phyloP scores from a whole-genome alignment of 37 sponge, comb jelly and placozoan genomes.

The Eunapius fragilis region DNA sequence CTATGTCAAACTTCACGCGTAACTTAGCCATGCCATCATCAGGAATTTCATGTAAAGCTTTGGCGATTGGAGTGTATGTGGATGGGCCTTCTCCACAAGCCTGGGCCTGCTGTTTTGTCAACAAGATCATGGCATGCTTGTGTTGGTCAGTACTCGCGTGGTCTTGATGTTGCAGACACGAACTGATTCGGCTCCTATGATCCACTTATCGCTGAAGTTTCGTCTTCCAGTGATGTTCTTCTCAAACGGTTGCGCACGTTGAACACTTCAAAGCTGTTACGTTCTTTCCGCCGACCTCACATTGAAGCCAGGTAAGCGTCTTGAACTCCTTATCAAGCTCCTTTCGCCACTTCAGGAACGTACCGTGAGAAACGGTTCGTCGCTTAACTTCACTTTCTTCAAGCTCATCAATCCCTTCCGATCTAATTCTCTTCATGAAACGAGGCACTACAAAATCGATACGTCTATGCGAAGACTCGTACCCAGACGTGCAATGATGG shows the following conservation, averaged over 20 bases:
- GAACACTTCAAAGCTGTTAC: background rate
- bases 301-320: background rate
- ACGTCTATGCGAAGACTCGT: no score
- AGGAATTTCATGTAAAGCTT: slow-evolving; percentile 17
- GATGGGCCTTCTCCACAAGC: slow-evolving; percentile 2
- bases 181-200: slow-evolving; percentile 2
- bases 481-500: no score
- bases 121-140: slow-evolving; percentile 23
- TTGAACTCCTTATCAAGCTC: background rate
- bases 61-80: slow-evolving; percentile 16
- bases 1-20: slow-evolving; percentile 20
- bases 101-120: slow-evolving; percentile 22
- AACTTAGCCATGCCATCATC: slow-evolving; percentile 27
- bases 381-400: background rate
- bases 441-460: no score
- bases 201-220: no score
- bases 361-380: background rate
- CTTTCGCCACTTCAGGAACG: slow-evolving; percentile 2
- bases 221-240: background rate
- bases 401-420: no score
- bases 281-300: background rate
- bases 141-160: slow-evolving; percentile 5
- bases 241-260: no score
- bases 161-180: background rate
- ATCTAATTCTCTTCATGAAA: no score